Evolutionary conservation across 2,888 invertebrate species (phyloP).

Genomic region (Polydrusus cervinus): DNA sequence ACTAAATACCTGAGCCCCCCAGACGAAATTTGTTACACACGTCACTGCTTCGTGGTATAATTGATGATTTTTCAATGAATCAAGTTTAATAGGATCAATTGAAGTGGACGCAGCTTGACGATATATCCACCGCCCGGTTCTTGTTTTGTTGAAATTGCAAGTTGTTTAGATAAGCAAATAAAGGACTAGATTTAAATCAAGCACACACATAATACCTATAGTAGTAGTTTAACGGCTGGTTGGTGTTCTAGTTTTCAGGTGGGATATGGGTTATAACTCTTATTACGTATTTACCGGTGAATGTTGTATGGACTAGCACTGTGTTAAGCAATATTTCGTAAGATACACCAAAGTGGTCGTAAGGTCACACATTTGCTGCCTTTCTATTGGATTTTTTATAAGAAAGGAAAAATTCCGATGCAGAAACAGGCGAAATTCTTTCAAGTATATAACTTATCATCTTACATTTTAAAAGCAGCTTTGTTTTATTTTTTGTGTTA

Average conservation of each 20-base stretch:
- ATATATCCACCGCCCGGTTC: background rate
- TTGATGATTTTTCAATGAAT: too few species aligned
- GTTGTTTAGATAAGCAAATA: slow-evolving; percentile 29
- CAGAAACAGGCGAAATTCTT: too few species aligned
- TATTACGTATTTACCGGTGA: slow-evolving; percentile 33
- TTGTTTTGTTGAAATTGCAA: slow-evolving; percentile 28
- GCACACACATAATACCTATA: slow-evolving; percentile 13
- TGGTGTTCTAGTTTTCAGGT: slow-evolving; percentile 31
- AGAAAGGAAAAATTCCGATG: background rate
- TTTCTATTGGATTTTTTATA: background rate
- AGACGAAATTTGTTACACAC: too few species aligned
- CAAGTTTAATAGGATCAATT: too few species aligned
- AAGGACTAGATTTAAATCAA: slow-evolving; percentile 18
- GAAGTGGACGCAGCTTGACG: too few species aligned
- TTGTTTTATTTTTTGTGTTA: too few species aligned
- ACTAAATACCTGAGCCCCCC: too few species aligned
- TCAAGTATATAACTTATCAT: too few species aligned
- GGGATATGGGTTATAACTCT: slow-evolving; percentile 34
- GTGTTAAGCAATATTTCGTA: slow-evolving; percentile 27
- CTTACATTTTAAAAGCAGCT: too few species aligned
- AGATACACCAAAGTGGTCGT: slow-evolving; percentile 16
- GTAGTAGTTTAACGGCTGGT: slow-evolving; percentile 8
- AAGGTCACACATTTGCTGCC: background rate
- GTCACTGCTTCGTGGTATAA: too few species aligned
- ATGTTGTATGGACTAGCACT: slow-evolving; percentile 18